Evolutionary conservation across 2,113 vertebrate genomes (phyloP).

Genomic region (Macheiramphus alcinus): DNA sequence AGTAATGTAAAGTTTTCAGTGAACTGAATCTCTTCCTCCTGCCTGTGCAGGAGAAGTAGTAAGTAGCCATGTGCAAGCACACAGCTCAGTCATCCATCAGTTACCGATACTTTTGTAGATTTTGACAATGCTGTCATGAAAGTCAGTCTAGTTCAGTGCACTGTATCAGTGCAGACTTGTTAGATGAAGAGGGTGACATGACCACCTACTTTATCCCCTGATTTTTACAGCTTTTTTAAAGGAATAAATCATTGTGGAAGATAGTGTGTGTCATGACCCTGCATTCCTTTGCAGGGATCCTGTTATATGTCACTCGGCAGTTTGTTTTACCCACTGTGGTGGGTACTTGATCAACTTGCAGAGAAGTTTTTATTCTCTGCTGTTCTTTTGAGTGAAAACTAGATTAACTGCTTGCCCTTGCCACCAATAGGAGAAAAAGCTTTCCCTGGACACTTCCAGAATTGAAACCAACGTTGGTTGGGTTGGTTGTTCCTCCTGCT

Average conservation of each 20-base stretch:
- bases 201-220: slow-evolving; percentile 23
- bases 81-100: not conserved
- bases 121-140: not conserved
- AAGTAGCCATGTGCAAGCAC: not conserved
- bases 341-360: slow-evolving; percentile 3
- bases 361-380: not conserved
- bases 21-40: not conserved
- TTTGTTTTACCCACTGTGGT: slow-evolving; percentile 46
- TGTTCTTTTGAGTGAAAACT: not conserved
- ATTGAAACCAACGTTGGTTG: not conserved
- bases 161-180: not conserved
- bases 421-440: not conserved
- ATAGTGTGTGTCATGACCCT: slow-evolving; percentile 5
- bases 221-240: not conserved
- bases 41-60: not conserved
- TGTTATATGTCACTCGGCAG: slow-evolving; percentile 52
- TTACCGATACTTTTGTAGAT: not conserved
- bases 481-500: not conserved
- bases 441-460: not conserved
- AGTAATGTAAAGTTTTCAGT: not conserved
- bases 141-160: not conserved
- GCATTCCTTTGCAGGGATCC: slow-evolving; percentile 43
- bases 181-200: not conserved
- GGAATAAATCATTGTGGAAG: slow-evolving; percentile 12
- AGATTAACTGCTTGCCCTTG: not conserved